phyloP scores from a whole-genome alignment of 2,797 vertebrate species.

The Odontamblyopus lacepedii region DNA sequence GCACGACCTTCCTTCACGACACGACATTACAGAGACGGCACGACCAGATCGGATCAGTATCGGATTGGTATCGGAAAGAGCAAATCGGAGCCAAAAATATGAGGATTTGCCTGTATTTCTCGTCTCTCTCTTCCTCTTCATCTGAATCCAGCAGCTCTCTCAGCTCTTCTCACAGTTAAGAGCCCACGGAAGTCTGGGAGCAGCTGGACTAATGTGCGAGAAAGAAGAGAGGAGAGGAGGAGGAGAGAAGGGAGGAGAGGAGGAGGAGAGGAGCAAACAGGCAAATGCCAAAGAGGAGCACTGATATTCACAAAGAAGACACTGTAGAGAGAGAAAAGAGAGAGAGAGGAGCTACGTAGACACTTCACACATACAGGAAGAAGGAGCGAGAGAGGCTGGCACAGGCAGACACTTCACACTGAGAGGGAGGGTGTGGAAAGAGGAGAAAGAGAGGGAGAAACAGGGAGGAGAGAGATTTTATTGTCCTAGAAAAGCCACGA shows the following conservation, averaged over 20 bases:
- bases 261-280: no score
- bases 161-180: constrained; percentile 6
- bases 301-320: no score
- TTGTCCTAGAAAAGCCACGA: no score
- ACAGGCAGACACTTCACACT: constrained; percentile 38
- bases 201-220: constrained; percentile 15
- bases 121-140: neutral
- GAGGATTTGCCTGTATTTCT: neutral
- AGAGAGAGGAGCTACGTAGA: neutral
- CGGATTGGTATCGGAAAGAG: no score
- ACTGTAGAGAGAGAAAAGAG: no score
- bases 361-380: neutral
- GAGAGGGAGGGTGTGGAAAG: neutral
- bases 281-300: no score
- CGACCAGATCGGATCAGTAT: no score
- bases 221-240: no score
- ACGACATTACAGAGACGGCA: no score
- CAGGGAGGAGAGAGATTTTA: neutral
- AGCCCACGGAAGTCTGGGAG: constrained; percentile 3
- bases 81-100: neutral
- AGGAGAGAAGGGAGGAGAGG: no score
- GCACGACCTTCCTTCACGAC: no score
- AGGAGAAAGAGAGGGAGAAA: neutral
- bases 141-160: neutral
- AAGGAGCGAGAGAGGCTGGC: neutral